A percentile compares a stretch with the other conserved stretches of the same genome.
Evolutionary conservation across 2,113 vertebrate species (phyloP).

Genomic region (Chionodraco myersi): DNA sequence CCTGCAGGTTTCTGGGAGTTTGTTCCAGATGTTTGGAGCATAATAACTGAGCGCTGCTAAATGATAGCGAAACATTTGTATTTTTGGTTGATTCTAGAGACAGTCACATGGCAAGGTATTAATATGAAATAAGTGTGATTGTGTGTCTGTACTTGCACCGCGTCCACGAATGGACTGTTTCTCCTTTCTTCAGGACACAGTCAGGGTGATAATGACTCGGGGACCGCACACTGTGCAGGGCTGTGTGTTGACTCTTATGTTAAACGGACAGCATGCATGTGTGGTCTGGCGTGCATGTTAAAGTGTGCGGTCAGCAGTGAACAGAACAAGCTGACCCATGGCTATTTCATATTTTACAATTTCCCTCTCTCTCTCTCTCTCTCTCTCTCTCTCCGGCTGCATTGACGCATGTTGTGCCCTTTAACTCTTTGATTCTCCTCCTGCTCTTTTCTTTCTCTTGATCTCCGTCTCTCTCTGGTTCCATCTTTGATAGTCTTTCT

Average conservation of each 20-base stretch:
- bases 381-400: slow-evolving; percentile 22
- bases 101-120: too few relatives aligned
- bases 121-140: too few relatives aligned
- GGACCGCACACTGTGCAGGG: slow-evolving; percentile 18
- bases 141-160: slow-evolving; percentile 20
- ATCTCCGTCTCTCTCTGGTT: not conserved
- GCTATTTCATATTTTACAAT: slow-evolving; percentile 54
- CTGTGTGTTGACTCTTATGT: not conserved
- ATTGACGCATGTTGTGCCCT: slow-evolving; percentile 25
- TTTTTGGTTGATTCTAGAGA: too few relatives aligned
- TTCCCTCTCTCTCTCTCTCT: slow-evolving; percentile 29
- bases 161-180: slow-evolving; percentile 36
- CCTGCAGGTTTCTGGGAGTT: too few relatives aligned
- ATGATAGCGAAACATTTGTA: too few relatives aligned
- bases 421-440: slow-evolving; percentile 17
- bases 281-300: slow-evolving; percentile 15
- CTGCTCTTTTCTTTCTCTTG: slow-evolving; percentile 5
- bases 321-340: slow-evolving; percentile 56
- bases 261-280: not conserved
- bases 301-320: slow-evolving; percentile 58
- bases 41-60: too few relatives aligned
- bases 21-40: too few relatives aligned
- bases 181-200: slow-evolving; percentile 31
- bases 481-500: slow-evolving; percentile 4
- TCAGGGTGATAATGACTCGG: slow-evolving; percentile 43